Evolutionary conservation across 2,797 vertebrate genomes (phyloP), one percentile per base, ranked within the genome.

Genomic region (Dendrocincla tyrannina): DNA sequence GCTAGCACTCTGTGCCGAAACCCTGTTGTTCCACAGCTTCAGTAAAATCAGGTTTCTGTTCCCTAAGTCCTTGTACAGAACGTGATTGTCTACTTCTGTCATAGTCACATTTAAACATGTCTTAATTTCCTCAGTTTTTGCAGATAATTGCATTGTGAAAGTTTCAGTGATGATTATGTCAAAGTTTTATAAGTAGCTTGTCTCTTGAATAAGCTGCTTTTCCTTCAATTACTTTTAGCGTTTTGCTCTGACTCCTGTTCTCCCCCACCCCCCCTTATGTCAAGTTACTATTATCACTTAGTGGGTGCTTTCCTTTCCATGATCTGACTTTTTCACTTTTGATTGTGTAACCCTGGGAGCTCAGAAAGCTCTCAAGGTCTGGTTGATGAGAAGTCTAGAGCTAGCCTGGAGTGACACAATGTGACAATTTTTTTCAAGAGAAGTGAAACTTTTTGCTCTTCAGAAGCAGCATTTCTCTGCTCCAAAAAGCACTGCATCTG

Each of bases 121-220:
- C 56, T 68, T 77, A 91, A 74, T 87, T 79, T 91, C 47, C 41
- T 68, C 56, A 12, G 3, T 32, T 87, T 91, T 91, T 80, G 17
- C 7, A 52, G 64, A 27, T 91, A 94, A 90, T 89, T 92, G 46
- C 89, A 62, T 77, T 89, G 46, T 85, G 72, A 94, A 91, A 85
- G 27, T 74, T 89, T 85, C 56, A 49, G 44, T 22, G 24, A 70
- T 18, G 47, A 41, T 89, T 23, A 24, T 23, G 47, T 85, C 44
- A 73, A 84, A 91, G 73, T 91, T 85, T 95, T 76, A 11, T 49
- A 90, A 72, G 55, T 49, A 66, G 9, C 27, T 47, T 55, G 8
- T n/a, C n/a, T 66, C 35, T 73, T 52, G 25, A 50, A 52, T 66
- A 83, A 67, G 27, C 27, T 60, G 32, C 32, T 52, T 4, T 67